A percentile compares a stretch with the other conserved stretches of the same genome.
phyloP scores from a whole-genome alignment of 2,797 vertebrate genomes.

The Leptoclinus maculatus region DNA sequence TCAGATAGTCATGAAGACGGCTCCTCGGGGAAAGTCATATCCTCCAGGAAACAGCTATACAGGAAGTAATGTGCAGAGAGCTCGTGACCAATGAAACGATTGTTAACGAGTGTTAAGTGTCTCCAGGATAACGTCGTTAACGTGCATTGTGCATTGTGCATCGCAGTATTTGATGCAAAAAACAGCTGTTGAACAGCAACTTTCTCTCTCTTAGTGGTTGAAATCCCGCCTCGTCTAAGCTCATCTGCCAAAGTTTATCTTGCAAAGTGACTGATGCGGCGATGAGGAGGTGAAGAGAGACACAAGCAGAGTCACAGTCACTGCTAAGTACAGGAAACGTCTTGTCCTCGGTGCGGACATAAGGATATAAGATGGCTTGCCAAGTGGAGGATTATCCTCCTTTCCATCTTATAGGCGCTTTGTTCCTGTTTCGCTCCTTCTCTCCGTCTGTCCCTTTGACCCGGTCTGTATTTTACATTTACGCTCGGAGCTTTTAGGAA shows the following conservation, averaged over 20 bases:
- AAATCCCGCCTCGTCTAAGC: constrained; percentile 12
- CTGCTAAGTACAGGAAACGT: constrained; percentile 58
- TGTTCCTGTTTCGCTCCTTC: constrained; percentile 7
- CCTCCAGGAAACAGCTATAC: not conserved
- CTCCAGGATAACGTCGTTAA: not conserved
- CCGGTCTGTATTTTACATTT: constrained; percentile 37
- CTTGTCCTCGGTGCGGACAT: constrained; percentile 23
- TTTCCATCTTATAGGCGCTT: constrained; percentile 24
- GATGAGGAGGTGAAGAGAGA: constrained; percentile 47
- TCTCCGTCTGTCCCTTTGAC: not conserved
- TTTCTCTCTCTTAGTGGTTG: constrained; percentile 26
- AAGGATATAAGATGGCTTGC: constrained; percentile 10
- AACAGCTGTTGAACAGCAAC: not conserved
- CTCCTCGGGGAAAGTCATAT: not conserved
- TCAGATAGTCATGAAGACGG: not conserved
- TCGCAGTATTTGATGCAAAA: too few relatives aligned
- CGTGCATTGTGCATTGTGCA: not conserved
- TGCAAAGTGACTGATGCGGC: constrained; percentile 38
- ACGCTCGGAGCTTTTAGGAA: constrained; percentile 36
- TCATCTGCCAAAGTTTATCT: constrained; percentile 51
- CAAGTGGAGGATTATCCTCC: constrained; percentile 37
- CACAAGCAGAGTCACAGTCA: not conserved
- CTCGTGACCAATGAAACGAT: not conserved
- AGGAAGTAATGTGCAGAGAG: not conserved
- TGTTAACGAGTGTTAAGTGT: not conserved